phyloP scores from a whole-genome alignment of 2,113 vertebrate genomes.

The Macrotus californicus region DNA sequence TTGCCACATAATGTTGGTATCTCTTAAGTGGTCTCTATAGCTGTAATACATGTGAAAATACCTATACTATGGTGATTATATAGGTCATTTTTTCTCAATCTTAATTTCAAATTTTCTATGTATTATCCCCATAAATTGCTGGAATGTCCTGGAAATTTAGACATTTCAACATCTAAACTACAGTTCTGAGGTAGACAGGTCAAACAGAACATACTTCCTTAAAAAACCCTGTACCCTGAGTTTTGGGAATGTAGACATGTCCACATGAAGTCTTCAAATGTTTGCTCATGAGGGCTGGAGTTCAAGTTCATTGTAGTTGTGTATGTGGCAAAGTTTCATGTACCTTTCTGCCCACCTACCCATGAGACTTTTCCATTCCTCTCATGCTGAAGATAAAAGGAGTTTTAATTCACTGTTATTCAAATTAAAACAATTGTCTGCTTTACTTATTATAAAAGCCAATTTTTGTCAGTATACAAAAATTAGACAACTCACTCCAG shows the following conservation, averaged over 20 bases:
- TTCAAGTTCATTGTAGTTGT: neutral
- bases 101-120: neutral
- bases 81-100: neutral
- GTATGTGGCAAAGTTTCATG: neutral
- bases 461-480: neutral
- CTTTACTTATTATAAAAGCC: neutral
- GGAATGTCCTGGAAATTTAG: neutral
- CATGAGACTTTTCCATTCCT: neutral
- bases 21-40: neutral
- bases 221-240: neutral
- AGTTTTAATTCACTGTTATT: neutral
- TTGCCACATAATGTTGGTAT: neutral
- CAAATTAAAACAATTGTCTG: slow-evolving; percentile 5
- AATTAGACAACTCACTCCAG: neutral
- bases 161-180: neutral
- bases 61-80: neutral
- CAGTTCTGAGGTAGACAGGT: neutral
- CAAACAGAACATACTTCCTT: neutral
- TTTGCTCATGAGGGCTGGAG: neutral
- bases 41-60: neutral
- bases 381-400: neutral
- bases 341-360: neutral
- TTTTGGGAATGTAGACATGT: neutral
- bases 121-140: neutral
- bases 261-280: neutral